These are phyloP conservation scores for Tholera decimalis DNA, from an alignment of 2,888 invertebrate genomes.

Conservation along the genomic window DNA sequence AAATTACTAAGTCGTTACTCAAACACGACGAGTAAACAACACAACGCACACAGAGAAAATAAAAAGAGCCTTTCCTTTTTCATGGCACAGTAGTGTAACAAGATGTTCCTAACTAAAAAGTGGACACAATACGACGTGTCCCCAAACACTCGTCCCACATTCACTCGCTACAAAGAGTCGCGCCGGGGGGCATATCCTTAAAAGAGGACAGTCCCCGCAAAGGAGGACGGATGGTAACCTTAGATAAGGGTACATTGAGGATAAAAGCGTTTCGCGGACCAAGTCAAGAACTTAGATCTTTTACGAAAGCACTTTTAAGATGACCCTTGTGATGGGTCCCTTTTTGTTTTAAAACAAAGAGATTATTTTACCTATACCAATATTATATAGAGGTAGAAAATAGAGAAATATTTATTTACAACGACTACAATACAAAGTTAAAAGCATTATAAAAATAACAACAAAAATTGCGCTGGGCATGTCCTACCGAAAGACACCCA, in stretches of 20 bases:
- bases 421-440: too few species aligned
- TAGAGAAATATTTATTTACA: too few species aligned
- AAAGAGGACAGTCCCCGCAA: slow-evolving; percentile 46
- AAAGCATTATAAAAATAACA: too few species aligned
- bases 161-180: slow-evolving; percentile 45
- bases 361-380: slow-evolving; percentile 27
- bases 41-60: slow-evolving; percentile 6
- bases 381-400: too few species aligned
- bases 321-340: slow-evolving; percentile 6
- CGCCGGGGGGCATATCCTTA: slow-evolving; percentile 48
- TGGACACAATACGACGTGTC: slow-evolving; percentile 28
- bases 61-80: slow-evolving; percentile 19
- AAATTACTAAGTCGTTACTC: slow-evolving; percentile 6
- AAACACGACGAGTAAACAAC: slow-evolving; percentile 26
- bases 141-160: slow-evolving; percentile 48
- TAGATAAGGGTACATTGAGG: slow-evolving; percentile 46
- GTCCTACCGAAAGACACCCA: too few species aligned
- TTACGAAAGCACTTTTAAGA: slow-evolving; percentile 35
- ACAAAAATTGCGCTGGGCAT: too few species aligned
- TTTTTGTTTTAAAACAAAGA: slow-evolving; percentile 37
- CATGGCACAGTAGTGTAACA: slow-evolving; percentile 15
- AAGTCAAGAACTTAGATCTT: slow-evolving; percentile 18
- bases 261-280: slow-evolving; percentile 49
- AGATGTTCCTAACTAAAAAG: slow-evolving; percentile 26
- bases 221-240: slow-evolving; percentile 39